Evolutionary conservation across 2,888 invertebrate genomes (phyloP).

Genomic region (Conomelus anceps): DNA sequence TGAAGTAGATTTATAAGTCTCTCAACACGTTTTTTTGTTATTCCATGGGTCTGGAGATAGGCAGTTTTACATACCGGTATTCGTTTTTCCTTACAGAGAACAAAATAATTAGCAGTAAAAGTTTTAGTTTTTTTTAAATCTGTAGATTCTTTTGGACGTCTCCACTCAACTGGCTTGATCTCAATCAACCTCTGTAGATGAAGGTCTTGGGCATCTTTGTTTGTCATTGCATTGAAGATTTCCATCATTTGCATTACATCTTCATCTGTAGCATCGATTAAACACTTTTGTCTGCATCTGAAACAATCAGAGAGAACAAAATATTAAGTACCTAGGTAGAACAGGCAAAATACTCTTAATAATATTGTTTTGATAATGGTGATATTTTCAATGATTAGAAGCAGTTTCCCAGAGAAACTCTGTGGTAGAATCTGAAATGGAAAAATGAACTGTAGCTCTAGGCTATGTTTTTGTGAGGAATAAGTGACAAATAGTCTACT

Average conservation of each 20-base stretch:
- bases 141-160: not conserved
- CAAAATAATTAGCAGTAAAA: not conserved
- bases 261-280: not conserved
- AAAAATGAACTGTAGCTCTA: too few relatives aligned
- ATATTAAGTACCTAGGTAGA: too few relatives aligned
- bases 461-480: too few relatives aligned
- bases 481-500: too few relatives aligned
- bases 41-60: slow-evolving; percentile 1
- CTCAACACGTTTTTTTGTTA: not conserved
- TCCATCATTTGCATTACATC: not conserved
- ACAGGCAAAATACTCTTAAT: too few relatives aligned
- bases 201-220: not conserved
- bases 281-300: not conserved
- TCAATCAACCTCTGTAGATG: not conserved
- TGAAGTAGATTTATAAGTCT: not conserved
- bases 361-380: too few relatives aligned
- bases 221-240: not conserved
- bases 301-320: too few relatives aligned
- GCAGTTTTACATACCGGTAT: slow-evolving; percentile 5
- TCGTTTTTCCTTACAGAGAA: not conserved
- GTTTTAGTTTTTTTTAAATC: not conserved
- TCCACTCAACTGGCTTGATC: not conserved
- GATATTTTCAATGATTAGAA: too few relatives aligned
- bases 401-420: too few relatives aligned
- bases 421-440: too few relatives aligned